Conservation (phyloP, 53 echinoderm and acorn worm genomes). For the Luidia sarsii region DNA sequence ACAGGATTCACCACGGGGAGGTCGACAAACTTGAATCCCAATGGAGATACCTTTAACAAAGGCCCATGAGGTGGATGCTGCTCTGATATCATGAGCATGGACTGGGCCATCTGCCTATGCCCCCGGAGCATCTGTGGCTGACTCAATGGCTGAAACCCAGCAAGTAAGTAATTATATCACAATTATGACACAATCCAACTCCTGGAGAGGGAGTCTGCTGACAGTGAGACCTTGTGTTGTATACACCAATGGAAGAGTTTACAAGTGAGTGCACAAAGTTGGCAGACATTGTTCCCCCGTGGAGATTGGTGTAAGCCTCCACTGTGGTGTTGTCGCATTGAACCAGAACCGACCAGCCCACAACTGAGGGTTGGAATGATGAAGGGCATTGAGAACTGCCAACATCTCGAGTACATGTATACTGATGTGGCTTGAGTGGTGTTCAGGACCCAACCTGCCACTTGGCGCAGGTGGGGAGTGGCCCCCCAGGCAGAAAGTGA, state of each 20-base stretch:
- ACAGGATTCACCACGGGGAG: too few relatives aligned
- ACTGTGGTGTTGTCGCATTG: neutral
- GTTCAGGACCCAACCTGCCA: neutral
- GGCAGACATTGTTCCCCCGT: neutral
- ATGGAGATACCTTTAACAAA: too few relatives aligned
- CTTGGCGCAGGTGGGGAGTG: neutral
- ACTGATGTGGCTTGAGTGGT: neutral
- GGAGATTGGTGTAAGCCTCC: neutral
- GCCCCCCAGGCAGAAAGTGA: neutral
- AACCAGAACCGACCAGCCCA: neutral
- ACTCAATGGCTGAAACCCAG: neutral
- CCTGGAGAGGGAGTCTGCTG: neutral
- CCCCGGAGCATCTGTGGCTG: neutral
- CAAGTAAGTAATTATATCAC: neutral
- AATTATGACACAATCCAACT: neutral
- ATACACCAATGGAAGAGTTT: neutral
- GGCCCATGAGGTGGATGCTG: too few relatives aligned
- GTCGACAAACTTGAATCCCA: too few relatives aligned
- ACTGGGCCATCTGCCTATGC: neutral
- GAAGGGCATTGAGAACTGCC: too few relatives aligned
- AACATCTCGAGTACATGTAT: neutral
- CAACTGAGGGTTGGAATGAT: neutral
- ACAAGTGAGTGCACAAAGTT: neutral
- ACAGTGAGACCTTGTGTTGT: neutral
- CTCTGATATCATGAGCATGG: too few relatives aligned